A percentile compares a stretch with the other conserved stretches of the same genome.
These are phyloP conservation scores for Ciconia stormi DNA, from an alignment of 2,113 vertebrate genomes.

Conservation along the genomic window DNA sequence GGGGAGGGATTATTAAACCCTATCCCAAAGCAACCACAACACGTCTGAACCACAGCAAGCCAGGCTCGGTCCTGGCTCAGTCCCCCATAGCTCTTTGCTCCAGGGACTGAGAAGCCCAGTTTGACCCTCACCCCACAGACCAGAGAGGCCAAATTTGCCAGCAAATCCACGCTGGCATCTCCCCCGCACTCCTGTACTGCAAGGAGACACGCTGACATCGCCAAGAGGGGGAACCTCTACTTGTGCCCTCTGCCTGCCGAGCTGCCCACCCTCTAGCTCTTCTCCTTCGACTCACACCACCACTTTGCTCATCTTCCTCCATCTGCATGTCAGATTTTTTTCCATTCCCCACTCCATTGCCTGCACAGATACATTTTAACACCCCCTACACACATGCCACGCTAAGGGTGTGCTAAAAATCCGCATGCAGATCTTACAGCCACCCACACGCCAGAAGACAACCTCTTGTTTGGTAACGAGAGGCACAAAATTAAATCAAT, in stretches of 20 bases:
- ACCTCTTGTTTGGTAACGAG: constrained; percentile 41
- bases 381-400: constrained; percentile 52
- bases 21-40: background rate
- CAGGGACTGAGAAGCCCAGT: background rate
- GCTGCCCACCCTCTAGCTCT: background rate
- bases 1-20: background rate
- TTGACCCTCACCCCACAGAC: background rate
- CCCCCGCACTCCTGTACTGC: background rate
- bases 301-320: constrained; percentile 39
- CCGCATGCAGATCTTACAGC: constrained; percentile 28
- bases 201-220: fast-evolving
- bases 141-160: background rate
- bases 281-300: background rate
- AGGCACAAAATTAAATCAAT: constrained; percentile 10
- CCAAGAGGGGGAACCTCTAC: background rate
- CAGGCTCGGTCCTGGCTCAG: background rate
- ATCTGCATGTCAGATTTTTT: constrained; percentile 3
- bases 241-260: background rate
- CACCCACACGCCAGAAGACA: constrained; percentile 58
- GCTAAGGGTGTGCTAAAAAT: constrained; percentile 55
- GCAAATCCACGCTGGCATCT: background rate
- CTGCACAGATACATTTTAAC: constrained; percentile 40
- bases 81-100: background rate
- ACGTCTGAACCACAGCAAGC: background rate
- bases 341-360: constrained; percentile 12